Base-by-base conservation (phyloP, 1,140 invertebrate genomes). In the Aphelinus atriplicis region DNA sequence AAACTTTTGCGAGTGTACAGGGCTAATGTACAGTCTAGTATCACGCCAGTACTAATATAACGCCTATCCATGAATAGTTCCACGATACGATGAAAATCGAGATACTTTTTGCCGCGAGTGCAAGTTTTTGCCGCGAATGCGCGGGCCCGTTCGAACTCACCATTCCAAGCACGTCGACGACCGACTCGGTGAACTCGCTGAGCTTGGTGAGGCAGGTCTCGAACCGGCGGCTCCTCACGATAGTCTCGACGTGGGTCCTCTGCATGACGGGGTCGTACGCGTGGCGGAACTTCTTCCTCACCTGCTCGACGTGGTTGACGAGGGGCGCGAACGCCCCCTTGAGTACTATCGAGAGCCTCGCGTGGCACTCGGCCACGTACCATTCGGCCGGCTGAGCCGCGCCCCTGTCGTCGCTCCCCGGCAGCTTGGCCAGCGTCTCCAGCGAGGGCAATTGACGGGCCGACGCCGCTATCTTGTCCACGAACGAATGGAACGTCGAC, bases 401-500 rank as follows among this genome's bases (percentile, higher is more conserved):
- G 45, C 83, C 75, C 5, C 64, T 67, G 47, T 81, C 64, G 53
- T 79, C 62, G 3, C 62, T 51, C 7, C 71, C 67, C 69, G 67
- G 70, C 7, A 80, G 64, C 69, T 84, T 83, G 26, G 87, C 78
- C 77, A 85, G 86, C 2, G 84, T 85, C 61, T 90, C 88, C 55
- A 91, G 75, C 1, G 88, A 75, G 51, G 87, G 84, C 60, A 90
- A 80, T 43, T 87, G 79, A 10, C 84, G 83, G 1, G 81, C 87
- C 5, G 88, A 80, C 46, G 81, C 79, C 0, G 84, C 83, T 47
- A 90, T 88, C 56, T 86, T 80, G 0, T 87, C 80, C 0, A 87
- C 72, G 9, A 90, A 81, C 4, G 76, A 74, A 1, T 84, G 85
- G 73, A 88, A 89, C 1, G 73, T 79, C 0, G 73, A 48, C 43